Percentiles rank a stretch among this genome's conserved stretches.
Conservation (phyloP, 2,888 invertebrate species). For the Acleris literana region DNA sequence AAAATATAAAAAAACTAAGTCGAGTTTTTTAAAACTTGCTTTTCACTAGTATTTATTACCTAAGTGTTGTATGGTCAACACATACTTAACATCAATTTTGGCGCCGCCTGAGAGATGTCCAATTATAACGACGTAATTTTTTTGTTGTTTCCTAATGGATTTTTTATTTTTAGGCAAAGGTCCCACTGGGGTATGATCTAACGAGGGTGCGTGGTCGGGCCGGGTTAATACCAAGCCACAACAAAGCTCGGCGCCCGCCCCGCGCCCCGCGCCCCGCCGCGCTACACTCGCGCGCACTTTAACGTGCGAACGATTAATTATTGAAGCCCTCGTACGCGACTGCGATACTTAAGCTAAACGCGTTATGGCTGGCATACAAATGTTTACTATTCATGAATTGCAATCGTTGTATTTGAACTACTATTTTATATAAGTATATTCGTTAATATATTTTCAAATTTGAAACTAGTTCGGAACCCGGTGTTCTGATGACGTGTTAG, state of each 20-base stretch:
- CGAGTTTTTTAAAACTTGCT: too few relatives aligned
- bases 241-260: neutral
- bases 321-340: conserved; percentile 12
- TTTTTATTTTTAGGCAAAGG: too few relatives aligned
- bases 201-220: too few relatives aligned
- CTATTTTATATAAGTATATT: too few relatives aligned
- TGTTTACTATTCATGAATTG: conserved; percentile 1
- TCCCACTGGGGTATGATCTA: too few relatives aligned
- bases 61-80: conserved; percentile 5
- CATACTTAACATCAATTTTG: conserved; percentile 17
- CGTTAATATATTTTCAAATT: too few relatives aligned
- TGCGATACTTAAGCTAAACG: conserved; percentile 24
- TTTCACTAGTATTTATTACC: neutral
- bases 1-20: too few relatives aligned
- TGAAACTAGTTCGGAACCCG: too few relatives aligned
- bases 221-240: neutral
- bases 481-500: too few relatives aligned
- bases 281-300: conserved; percentile 11
- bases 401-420: too few relatives aligned
- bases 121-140: too few relatives aligned
- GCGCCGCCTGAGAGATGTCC: neutral
- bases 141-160: too few relatives aligned
- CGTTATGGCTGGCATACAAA: conserved; percentile 4
- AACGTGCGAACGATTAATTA: conserved; percentile 31
- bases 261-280: neutral